Conservation (phyloP, 64 coral and sea anemone species). For the Anthopleura sola region DNA sequence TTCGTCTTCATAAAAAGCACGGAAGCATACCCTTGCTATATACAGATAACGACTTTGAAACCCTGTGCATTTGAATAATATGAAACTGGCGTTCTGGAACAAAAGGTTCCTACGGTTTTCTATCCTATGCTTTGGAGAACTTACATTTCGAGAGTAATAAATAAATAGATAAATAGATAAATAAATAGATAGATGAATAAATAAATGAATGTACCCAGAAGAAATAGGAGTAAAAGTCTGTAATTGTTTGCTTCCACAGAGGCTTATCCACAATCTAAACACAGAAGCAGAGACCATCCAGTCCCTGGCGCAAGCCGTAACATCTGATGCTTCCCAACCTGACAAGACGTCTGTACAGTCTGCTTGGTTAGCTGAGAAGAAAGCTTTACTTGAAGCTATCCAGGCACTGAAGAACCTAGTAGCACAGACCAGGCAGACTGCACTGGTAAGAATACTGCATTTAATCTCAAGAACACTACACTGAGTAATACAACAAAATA, state of each 20-base stretch:
- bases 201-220: neutral
- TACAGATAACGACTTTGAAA: too few species aligned
- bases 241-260: conserved; percentile 11
- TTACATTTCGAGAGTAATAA: too few species aligned
- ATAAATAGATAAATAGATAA: too few species aligned
- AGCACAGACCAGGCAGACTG: conserved; percentile 53
- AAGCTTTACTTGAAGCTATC: conserved; percentile 69
- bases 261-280: conserved; percentile 76
- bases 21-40: too few species aligned
- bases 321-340: conserved; percentile 25
- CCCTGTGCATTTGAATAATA: too few species aligned
- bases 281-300: conserved; percentile 83
- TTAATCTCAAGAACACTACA: too few species aligned
- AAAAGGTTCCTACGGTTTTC: too few species aligned
- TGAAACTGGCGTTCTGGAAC: too few species aligned
- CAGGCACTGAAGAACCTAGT: conserved; percentile 78
- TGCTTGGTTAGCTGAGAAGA: conserved; percentile 75
- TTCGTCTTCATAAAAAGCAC: too few species aligned
- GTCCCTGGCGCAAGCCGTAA: conserved; percentile 61
- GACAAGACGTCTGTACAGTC: conserved; percentile 51
- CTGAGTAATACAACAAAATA: too few species aligned
- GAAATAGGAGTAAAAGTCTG: neutral
- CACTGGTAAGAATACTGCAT: conserved; percentile 46
- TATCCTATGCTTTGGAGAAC: too few species aligned
- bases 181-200: too few species aligned